Evolutionary conservation across 2,797 vertebrate genomes (phyloP), one percentile per base, ranked within the genome.

Genomic region (Falco novaeseelandiae): DNA sequence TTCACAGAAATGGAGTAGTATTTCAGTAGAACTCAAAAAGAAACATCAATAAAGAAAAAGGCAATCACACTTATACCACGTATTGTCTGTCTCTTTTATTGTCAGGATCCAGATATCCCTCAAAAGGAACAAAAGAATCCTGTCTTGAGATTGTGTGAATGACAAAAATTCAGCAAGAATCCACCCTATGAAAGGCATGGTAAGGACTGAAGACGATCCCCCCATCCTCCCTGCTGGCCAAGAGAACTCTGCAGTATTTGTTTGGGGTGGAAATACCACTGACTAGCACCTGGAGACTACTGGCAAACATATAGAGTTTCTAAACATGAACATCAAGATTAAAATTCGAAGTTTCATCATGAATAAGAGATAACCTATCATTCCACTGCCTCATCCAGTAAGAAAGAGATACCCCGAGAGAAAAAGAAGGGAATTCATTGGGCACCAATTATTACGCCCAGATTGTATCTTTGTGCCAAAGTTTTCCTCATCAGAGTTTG

Each of bases 1-100:
- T 95, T 63, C 76, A 84, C 25, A 77, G 76, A 95, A 96, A 62
- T n/a, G 29, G 61, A 46, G 59, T 70, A 83, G 36, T 81, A 79
- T 90, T 91, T 97, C 87, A 89, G 81, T 85, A 90, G 32, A 89
- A 15, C 27, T 80, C 55, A 70, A 62, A 85, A 59, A 82, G 29
- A 57, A 57, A 67, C 23, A 36, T 16, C 30, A 62, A 20, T 62
- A 23, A 52, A 52, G 21, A 67, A 72, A 85, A 82, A 44, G n/a
- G 7, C 6, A 79, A 29, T 59, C 18, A 46, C 14, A 51, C 8
- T 77, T 44, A 36, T 6, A 36, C 8, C 29, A 88, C 58, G 93
- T 55, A 46, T 27, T 34, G 29, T n/a, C 25, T 42, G 25, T 73
- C 38, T 15, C 19, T 67, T 63, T 62, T 32, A 17, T 59, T 76